Evolutionary conservation across 2,797 vertebrate genomes (phyloP).

Genomic region (Pelochelys cantorii): DNA sequence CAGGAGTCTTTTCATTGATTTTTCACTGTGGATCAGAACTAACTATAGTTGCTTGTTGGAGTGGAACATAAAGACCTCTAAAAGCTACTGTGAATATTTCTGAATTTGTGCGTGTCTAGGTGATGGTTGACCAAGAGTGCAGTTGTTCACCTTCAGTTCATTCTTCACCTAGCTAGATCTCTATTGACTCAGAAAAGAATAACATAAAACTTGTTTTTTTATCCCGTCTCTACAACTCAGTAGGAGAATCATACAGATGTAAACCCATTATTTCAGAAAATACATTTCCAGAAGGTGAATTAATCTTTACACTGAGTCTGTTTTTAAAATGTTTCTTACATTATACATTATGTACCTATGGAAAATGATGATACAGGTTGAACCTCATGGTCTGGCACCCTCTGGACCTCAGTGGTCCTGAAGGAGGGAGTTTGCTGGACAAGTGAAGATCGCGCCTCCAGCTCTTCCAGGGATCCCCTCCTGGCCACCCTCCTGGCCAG

Average conservation of each 20-base stretch:
- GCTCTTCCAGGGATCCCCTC: too few species aligned
- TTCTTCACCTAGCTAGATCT: background rate
- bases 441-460: too few species aligned
- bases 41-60: accelerated
- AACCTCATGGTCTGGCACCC: too few species aligned
- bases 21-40: too few species aligned
- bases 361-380: background rate
- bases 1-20: background rate
- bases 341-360: background rate
- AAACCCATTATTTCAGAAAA: background rate
- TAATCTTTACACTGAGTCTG: background rate
- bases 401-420: too few species aligned
- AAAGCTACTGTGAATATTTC: background rate
- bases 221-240: background rate
- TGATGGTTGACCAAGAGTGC: background rate
- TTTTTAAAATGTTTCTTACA: background rate
- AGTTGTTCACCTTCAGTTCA: background rate
- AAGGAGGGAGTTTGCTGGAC: too few species aligned
- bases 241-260: accelerated
- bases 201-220: background rate
- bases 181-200: background rate
- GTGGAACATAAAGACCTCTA: background rate
- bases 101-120: background rate
- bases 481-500: too few species aligned
- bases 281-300: background rate